Evolutionary conservation across 92 coral and sea anemone genomes (phyloP).

Genomic region (Phymanthus crucifer): DNA sequence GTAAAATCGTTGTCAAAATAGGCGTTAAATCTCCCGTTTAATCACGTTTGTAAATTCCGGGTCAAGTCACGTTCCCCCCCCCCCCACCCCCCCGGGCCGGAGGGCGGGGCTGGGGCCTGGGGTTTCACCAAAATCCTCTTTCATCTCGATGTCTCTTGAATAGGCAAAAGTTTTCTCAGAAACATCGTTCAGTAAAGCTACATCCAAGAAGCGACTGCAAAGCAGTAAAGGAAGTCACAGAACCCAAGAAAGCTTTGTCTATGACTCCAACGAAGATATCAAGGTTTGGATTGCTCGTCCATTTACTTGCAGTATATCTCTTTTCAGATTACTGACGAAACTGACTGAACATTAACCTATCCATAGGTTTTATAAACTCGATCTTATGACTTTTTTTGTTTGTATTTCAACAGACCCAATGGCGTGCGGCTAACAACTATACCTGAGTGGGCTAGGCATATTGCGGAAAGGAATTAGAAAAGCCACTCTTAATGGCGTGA

Average conservation of each 20-base stretch:
- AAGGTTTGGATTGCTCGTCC: conserved; percentile 20
- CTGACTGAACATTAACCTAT: background rate
- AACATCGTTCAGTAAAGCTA: conserved; percentile 53
- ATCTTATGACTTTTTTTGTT: background rate
- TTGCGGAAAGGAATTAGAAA: background rate
- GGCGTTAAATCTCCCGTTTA: too few relatives aligned
- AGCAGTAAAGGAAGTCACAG: conserved; percentile 9
- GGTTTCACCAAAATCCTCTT: too few relatives aligned
- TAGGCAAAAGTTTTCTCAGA: conserved; percentile 68
- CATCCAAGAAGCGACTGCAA: conserved; percentile 24
- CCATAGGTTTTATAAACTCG: background rate
- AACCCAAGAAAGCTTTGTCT: conserved; percentile 28
- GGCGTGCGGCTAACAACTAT: conserved; percentile 24
- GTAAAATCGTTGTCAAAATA: too few relatives aligned
- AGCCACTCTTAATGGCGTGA: too few relatives aligned
- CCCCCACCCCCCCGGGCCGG: too few relatives aligned
- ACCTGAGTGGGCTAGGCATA: background rate
- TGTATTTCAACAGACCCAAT: conserved; percentile 16
- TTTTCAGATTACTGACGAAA: background rate
- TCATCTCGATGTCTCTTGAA: background rate
- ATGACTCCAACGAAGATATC: conserved; percentile 38
- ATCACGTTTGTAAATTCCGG: too few relatives aligned
- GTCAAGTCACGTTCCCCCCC: too few relatives aligned
- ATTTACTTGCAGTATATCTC: background rate
- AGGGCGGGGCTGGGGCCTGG: too few relatives aligned